Base-by-base conservation (phyloP, 2,888 invertebrate genomes). In the Drosophila vallismaia region DNA sequence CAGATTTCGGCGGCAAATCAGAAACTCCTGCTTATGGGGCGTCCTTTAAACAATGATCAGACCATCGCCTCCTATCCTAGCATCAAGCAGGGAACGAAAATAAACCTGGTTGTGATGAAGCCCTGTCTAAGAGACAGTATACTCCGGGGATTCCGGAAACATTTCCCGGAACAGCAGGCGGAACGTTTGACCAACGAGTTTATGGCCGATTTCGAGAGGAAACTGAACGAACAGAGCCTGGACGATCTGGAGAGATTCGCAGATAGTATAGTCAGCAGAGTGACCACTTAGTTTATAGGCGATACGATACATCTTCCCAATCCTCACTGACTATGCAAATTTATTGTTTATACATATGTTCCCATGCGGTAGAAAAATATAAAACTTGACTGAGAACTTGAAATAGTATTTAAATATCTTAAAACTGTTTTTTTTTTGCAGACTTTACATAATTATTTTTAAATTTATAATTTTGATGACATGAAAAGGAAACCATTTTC, bases 51-150 rank as follows among this genome's bases (percentile, higher is more conserved):
- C 86, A 96, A 96, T 86, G 95, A 95, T 50, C 95, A 95, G 85
- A 93, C 93, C 6, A 91, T 96, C 48, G 93, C 93, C 44, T 94
- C 94, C 46, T 96, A 96, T 89, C 94, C 94, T 4, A 93, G 93
- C 74, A 95, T 96, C 36, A 95, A 94, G 90, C 95, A 96, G 70
- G 96, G 96, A 1, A 93, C 94, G 12, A 96, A 95, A 90, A 88
- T 96, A 46, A 95, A 95, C 88, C 91, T 96, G 66, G 92, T 96
- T 28, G 93, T 95, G 4, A 95, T 94, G 86, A 95, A 95, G 79
- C 93, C 94, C 6, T 94, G 94, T 0, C 90, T 96, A 0, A 93
- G 93, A 68, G 93, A 94, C 93, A 95, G 77, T 92, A 93, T 91
- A 6, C 78, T 84, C 44, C 86, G 90, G 0, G 84, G 86, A 0